Evolutionary conservation across 2,888 invertebrate genomes (phyloP), one percentile per base, ranked within the genome.

Genomic region (Gandaritis pyraliata): DNA sequence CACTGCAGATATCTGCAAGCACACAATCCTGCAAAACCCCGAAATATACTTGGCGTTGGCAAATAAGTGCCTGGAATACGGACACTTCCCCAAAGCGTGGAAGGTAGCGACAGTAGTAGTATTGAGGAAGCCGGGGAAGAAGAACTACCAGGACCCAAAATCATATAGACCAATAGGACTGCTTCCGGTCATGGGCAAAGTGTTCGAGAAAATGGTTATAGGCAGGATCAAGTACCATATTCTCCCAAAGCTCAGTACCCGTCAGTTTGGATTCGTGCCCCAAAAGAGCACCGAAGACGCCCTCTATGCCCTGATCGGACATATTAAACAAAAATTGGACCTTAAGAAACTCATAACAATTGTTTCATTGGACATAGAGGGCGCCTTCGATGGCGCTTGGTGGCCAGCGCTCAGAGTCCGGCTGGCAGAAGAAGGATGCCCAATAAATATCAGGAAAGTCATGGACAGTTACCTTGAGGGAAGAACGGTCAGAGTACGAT

Each of bases 111-210:
- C 46, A 11, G 58, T 58, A 1, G 51, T 57, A 2, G 50, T 50
- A 0, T 15, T 56, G 8, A 6, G 41, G 11, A 48, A 56, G 30
- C 56, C 56, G 7, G 30, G 30, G 11, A 55, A 47, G 12, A 15
- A 39, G 3, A 12, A 55, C 29, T 55, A 55, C 15, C 41, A 64
- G 4, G 41, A 30, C 10, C 65, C 70, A 10, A 73, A 71, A 33
- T 61, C 69, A 0, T 71, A 69, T 15, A 46, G 70, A 46, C 72
- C 70, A 0, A 72, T 74, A 10, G 71, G 72, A 0, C 59, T 72
- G 0, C 61, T 74, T 38, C 65, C 71, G 1, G 60, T 73, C 0
- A 49, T 74, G 5, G 69, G 66, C 8, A 64, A 69, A 46, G 49
- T 70, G 0, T 15, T 65, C 4, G 57, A 57, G 29, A 57, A 57